phyloP scores from a whole-genome alignment of 1,140 invertebrate genomes.

The Armadillidium nasatum region DNA sequence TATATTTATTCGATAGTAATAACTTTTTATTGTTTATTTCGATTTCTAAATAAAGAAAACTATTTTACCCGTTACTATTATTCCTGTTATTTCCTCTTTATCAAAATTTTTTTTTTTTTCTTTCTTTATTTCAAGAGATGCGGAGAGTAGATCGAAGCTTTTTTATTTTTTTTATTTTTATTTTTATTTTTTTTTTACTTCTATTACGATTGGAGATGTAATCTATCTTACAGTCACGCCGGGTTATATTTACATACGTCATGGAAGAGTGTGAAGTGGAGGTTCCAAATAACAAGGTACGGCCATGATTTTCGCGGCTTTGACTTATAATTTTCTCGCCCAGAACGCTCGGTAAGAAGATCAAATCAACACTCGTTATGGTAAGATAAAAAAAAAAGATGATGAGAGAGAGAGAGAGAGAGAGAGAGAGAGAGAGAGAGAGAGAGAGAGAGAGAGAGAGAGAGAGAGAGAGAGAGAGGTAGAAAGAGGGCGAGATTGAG shows the following conservation, averaged over 20 bases:
- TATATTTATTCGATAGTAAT: too few species aligned
- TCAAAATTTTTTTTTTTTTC: too few species aligned
- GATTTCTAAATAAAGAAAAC: too few species aligned
- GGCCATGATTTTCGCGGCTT: constrained; percentile 4
- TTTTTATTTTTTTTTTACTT: background rate
- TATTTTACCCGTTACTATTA: background rate
- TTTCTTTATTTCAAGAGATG: background rate
- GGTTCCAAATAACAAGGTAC: background rate
- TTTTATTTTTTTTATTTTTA: too few species aligned
- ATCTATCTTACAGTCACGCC: constrained; percentile 2
- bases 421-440: too few species aligned
- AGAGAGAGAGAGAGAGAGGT: too few species aligned
- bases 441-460: too few species aligned
- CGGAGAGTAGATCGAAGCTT: too few species aligned
- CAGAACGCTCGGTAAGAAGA: background rate
- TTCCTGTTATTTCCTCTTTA: background rate
- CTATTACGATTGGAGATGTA: background rate
- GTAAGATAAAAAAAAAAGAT: background rate
- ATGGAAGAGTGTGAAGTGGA: background rate
- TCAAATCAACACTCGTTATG: background rate
- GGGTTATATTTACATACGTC: background rate
- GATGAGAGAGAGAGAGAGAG: too few species aligned
- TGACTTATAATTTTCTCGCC: background rate
- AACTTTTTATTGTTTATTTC: too few species aligned
- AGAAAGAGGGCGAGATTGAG: too few species aligned